phyloP scores from a whole-genome alignment of 2,888 invertebrate genomes.

The Odontocolon sp. region DNA sequence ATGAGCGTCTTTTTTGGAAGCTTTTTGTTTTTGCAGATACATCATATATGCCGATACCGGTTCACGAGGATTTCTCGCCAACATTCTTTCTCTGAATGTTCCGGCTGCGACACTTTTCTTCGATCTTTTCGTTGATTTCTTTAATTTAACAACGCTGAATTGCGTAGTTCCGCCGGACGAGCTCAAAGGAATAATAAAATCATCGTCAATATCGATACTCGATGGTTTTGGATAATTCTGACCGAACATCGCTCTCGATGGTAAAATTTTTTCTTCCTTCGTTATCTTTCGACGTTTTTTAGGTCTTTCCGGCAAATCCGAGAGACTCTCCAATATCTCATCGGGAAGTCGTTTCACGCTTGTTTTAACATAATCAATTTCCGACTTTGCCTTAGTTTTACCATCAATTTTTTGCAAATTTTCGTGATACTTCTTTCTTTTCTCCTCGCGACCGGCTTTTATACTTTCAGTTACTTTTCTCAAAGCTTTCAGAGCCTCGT shows the following conservation, averaged over 20 bases:
- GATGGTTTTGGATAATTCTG: conserved; percentile 6
- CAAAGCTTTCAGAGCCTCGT: conserved; percentile 25
- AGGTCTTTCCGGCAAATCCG: conserved; percentile 61
- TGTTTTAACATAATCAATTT: background rate
- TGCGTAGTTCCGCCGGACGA: conserved; percentile 71
- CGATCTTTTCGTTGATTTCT: conserved; percentile 62
- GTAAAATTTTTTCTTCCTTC: conserved; percentile 49
- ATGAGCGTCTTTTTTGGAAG: conserved; percentile 56
- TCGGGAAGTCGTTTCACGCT: conserved; percentile 70
- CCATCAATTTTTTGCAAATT: background rate
- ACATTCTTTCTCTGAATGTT: conserved; percentile 71
- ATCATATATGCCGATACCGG: conserved; percentile 68
- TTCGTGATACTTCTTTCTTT: background rate
- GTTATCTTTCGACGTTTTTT: conserved; percentile 60
- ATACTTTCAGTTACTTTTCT: conserved; percentile 32
- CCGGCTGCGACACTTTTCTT: conserved; percentile 59
- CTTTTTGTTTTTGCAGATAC: conserved; percentile 70
- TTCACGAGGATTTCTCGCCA: conserved; percentile 70
- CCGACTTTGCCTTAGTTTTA: background rate
- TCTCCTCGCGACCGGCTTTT: conserved; percentile 10
- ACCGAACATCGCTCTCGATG: conserved; percentile 63
- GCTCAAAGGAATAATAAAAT: conserved; percentile 64
- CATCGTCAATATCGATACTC: conserved; percentile 48
- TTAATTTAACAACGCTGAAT: conserved; percentile 70
- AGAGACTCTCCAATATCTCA: conserved; percentile 68